Base-by-base conservation (phyloP, 2,797 vertebrate species). In the Hydrophis major region DNA sequence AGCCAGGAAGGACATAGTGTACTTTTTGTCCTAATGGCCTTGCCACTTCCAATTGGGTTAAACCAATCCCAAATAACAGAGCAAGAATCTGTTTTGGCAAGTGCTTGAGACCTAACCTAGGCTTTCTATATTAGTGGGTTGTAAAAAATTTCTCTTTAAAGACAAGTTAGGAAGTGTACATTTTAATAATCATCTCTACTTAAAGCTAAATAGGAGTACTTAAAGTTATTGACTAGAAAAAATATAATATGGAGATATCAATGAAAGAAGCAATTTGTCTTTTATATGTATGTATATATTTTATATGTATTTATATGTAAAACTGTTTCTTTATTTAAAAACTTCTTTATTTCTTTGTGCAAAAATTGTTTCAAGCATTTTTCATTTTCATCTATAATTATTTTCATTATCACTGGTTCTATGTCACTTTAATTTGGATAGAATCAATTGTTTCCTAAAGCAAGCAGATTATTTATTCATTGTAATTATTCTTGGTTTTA, bases 361-460 rank as follows among this genome's bases (percentile, higher is more conserved):
- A 57, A 27, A 87, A 56, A 50, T 18, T 90, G 89, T 90, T 90
- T 87, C 83, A 69, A 90, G 59, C 53, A 47, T 74, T 4, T 50
- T 87, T 87, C 28, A 90, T 90, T 93, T 93, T 87, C 18, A 87
- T 90, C 55, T 93, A 57, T 90, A 90, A 90, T 56, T 90, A 87
- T 93, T 90, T 87, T 59, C 27, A 74, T 90, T 61, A 78, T 78
- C 37, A 42, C 74, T 78, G 37, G 18, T 78, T 78, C 37, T 22
- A 3, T 78, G 37, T 42, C 32, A 78, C 37, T 78, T 42, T 78
- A 78, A 78, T 78, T 78, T 78, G 74, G 16, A 78, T 22, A 42
- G 37, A 78, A 78, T 78, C 74, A 78, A 78, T 22, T 78, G 18
- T 42, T 78, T 18, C 32, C 74, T 78, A 18, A 78, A 78, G 74